phyloP scores from a whole-genome alignment of 2,113 vertebrate species.

The Rhadina sibilatrix region DNA sequence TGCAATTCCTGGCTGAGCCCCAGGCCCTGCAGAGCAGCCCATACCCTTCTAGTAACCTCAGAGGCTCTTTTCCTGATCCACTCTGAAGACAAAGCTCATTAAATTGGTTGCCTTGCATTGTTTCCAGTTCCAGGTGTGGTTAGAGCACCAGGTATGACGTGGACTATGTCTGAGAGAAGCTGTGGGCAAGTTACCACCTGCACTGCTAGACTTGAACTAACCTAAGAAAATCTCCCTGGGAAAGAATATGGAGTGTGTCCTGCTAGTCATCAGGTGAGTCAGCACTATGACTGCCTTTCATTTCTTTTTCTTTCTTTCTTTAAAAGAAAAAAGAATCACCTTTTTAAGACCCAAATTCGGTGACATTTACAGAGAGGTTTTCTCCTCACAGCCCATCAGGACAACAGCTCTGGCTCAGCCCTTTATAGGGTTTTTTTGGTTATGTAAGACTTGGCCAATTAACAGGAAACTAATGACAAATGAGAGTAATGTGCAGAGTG shows the following conservation, averaged over 20 bases:
- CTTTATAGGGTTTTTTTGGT: background rate
- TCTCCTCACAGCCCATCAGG: background rate
- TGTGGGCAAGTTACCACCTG: slow-evolving; percentile 10
- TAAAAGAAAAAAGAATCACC: background rate
- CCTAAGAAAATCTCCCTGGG: background rate
- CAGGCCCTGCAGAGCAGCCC: background rate
- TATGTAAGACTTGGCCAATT: background rate
- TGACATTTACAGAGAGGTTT: background rate
- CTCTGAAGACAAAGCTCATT: background rate
- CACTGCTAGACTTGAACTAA: slow-evolving; percentile 2
- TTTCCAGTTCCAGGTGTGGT: slow-evolving; percentile 17
- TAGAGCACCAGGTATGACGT: background rate
- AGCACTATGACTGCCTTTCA: background rate
- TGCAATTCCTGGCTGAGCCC: background rate
- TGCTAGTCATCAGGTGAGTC: background rate
- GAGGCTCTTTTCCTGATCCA: background rate
- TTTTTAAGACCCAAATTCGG: background rate
- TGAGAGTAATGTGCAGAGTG: background rate
- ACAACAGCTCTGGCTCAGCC: background rate
- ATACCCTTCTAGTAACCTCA: background rate
- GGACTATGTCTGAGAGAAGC: background rate
- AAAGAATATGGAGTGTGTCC: background rate
- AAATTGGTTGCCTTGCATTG: background rate
- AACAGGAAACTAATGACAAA: background rate
- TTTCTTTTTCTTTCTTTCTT: background rate